Evolutionary conservation across 2,888 invertebrate genomes (phyloP), one percentile per base, ranked within the genome.

Genomic region (Schrankia costaestrigalis): DNA sequence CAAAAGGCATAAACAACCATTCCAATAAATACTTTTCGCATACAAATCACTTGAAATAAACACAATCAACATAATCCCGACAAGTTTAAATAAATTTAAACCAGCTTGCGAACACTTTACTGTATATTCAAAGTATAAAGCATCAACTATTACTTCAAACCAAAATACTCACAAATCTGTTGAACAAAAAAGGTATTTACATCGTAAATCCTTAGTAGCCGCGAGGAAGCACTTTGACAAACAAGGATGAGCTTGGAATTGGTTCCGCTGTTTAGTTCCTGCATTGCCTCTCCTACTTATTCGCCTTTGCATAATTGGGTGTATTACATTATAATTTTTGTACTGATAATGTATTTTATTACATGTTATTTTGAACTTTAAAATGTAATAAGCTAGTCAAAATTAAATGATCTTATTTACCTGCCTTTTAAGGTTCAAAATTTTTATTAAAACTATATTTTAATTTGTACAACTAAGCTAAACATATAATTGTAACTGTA

Each of bases 241-340:
- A 81, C 83, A 78, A 71, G 80, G 79, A 77, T 79, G 79, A 78
- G 78, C 73, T 59, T 52, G 62, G 75, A 77, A 81, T 82, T 78
- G 80, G 83, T 84, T 83, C 79, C 81, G 80, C 75, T 76, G 78
- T 79, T 82, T 80, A 81, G 78, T 57, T 67, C 53, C 65, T 56
- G 66, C 70, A 70, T 75, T 69, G 74, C 64, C 63, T 56, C 68
- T 68, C 49, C 49, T 56, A 46, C 63, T 71, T 68, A 72, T 72
- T 77, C 71, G 67, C 57, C 54, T 56, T 35, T 46, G 61, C 63
- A 59, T 72, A 72, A 74, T 72, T 71, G 62, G 63, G 65, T 66
- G 52, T 59, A 57, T 41, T 48, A 59, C 50, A 42, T 44, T 45
- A 55, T 62, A 55, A 57, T 64, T 61, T 54, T n/a, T n/a, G n/a